Evolutionary conservation across 2,113 vertebrate genomes (phyloP).

Genomic region (Tragelaphus strepsiceros): DNA sequence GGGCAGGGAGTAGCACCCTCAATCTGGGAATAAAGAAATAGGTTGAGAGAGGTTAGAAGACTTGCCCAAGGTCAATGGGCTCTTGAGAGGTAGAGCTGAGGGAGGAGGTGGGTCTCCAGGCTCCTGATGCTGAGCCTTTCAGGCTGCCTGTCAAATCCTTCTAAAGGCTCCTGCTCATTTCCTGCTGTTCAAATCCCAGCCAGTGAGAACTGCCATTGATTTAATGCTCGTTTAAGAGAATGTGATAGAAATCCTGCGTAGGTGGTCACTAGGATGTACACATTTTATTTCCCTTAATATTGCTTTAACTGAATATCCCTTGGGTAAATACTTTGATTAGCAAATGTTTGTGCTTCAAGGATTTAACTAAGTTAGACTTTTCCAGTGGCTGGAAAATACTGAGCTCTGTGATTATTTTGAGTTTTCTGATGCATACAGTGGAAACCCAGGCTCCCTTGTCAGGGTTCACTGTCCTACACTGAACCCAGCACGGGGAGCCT

Average conservation of each 20-base stretch:
- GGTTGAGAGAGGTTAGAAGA: background rate
- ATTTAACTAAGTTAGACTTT: constrained; percentile 48
- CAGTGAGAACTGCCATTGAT: background rate
- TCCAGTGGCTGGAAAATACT: constrained; percentile 34
- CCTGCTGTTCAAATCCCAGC: constrained; percentile 19
- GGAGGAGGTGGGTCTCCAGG: background rate
- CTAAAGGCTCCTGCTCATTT: background rate
- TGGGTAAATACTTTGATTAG: constrained; percentile 42
- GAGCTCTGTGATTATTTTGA: constrained; percentile 33
- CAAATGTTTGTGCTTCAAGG: constrained; percentile 33
- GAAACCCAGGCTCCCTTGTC: constrained; percentile 5
- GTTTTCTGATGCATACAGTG: constrained; percentile 7
- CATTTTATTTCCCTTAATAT: constrained; percentile 23
- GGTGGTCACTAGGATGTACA: constrained; percentile 1
- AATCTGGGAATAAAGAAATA: background rate
- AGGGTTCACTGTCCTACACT: background rate
- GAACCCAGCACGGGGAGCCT: background rate
- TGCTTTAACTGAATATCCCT: constrained; percentile 27
- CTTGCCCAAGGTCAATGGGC: background rate
- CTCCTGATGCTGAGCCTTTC: background rate
- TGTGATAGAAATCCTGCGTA: background rate
- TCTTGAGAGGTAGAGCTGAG: background rate
- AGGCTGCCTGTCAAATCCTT: background rate
- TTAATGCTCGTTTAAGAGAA: background rate
- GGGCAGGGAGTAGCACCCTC: background rate